Evolutionary conservation across 92 coral and sea anemone species (phyloP), one percentile per base, ranked within the genome.

Genomic region (Paramuricea clavata): DNA sequence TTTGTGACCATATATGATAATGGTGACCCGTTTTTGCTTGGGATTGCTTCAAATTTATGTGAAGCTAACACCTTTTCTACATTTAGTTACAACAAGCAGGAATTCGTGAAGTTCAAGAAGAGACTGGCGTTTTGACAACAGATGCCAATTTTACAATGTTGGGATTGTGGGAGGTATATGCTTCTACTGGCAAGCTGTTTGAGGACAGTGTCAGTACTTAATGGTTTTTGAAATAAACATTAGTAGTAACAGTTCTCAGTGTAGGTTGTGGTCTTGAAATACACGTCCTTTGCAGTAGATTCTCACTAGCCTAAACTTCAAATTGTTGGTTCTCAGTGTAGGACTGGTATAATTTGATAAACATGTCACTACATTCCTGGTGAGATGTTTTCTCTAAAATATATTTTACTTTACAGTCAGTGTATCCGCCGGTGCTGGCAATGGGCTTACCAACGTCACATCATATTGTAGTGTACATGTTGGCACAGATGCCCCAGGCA

Each of bases 111-210:
- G 85, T 96, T 16, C 61, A 68, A 31, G 99, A 96, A 68, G 99
- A 96, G 83, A 96, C 99, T 34, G 99, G 99, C 57, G 84, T 96
- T 35, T 31, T 71, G 3, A 89, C 92, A 64, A 64, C 91, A 22
- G 91, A 90, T 76, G 80, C 83, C 1, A 43, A 42, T 60, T 65
- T 93, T n/a, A 77, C 97, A 49, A 49, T 91, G 0, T 85, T 96
- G 54, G 99, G 98, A 62, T 81, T 96, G 13, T 96, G 99, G 99
- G 99, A 96, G 94, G 99, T 96, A 88, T 3, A 28, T 54, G 19
- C 5, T 57, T 25, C 65, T 11, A 27, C 12, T 23, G 32, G 6
- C 10, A 39, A 12, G 5, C 49, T 78, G 19, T 57, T 28, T n/a
- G n/a, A n/a, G 13, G 19, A 21, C 31, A 64, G n/a, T 19, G 32